A percentile compares a stretch with the other conserved stretches of the same genome.
phyloP scores from a whole-genome alignment of 1,140 invertebrate species.

The Drosophila pseudoobscura region DNA sequence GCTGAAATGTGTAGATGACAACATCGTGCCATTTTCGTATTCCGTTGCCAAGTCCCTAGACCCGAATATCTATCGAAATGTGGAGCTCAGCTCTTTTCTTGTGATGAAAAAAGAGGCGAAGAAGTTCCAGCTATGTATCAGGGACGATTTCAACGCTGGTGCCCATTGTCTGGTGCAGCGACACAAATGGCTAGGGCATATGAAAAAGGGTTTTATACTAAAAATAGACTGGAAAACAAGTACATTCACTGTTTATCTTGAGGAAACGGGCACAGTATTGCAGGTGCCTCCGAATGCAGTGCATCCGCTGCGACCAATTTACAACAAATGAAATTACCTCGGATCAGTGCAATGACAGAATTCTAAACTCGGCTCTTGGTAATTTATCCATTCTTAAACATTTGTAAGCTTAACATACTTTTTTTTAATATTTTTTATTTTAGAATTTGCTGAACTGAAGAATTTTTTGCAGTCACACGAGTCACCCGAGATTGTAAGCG shows the following conservation, averaged over 20 bases:
- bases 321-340: no score
- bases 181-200: conserved; percentile 82
- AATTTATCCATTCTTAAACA: no score
- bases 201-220: conserved; percentile 90
- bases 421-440: no score
- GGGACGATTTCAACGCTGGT: conserved; percentile 86
- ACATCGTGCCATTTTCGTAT: conserved; percentile 93
- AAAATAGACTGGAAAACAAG: conserved; percentile 88
- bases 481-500: no score
- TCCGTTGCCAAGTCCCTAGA: conserved; percentile 94
- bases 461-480: no score
- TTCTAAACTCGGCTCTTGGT: no score
- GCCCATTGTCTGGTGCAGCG: conserved; percentile 89
- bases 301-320: conserved; percentile 29
- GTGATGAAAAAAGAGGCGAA: conserved; percentile 87
- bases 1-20: conserved; percentile 53
- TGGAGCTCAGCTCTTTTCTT: conserved; percentile 89
- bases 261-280: conserved; percentile 88
- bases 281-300: background rate
- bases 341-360: no score
- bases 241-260: conserved; percentile 89
- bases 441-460: no score
- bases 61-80: conserved; percentile 92
- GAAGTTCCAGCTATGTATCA: conserved; percentile 84
- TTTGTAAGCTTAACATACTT: no score